A percentile compares a stretch with the other conserved stretches of the same genome.
Conservation (phyloP, 2,888 invertebrate species). For the Andrena bicolor region DNA sequence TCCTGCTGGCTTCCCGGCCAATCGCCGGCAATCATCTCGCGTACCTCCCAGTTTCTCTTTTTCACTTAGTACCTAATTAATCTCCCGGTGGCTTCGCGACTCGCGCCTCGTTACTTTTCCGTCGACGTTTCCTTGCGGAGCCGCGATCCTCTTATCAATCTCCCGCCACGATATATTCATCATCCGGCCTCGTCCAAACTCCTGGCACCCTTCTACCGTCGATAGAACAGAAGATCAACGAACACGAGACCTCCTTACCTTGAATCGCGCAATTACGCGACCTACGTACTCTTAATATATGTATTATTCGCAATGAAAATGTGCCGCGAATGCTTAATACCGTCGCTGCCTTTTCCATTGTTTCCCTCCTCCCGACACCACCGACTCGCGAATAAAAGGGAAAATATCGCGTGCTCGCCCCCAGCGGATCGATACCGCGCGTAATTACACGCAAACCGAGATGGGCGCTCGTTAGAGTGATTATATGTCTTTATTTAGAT, state of each 20-base stretch:
- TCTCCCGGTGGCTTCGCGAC: constrained; percentile 50
- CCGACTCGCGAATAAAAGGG: neutral
- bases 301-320: too few relatives aligned
- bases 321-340: too few relatives aligned
- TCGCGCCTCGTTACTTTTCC: constrained; percentile 60
- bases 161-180: constrained; percentile 23
- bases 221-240: neutral
- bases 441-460: constrained; percentile 42
- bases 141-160: constrained; percentile 20
- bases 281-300: too few relatives aligned
- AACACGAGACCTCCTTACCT: neutral
- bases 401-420: constrained; percentile 11
- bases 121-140: constrained; percentile 34
- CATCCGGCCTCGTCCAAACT: constrained; percentile 1
- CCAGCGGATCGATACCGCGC: neutral
- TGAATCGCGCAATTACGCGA: too few relatives aligned
- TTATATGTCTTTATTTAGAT: constrained; percentile 50
- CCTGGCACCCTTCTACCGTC: constrained; percentile 11
- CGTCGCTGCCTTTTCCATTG: too few relatives aligned
- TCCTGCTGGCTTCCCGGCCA: constrained; percentile 59
- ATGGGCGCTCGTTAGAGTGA: constrained; percentile 32
- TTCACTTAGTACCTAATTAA: constrained; percentile 64
- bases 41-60: constrained; percentile 54
- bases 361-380: neutral
- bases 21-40: constrained; percentile 66